Evolutionary conservation across 2,888 invertebrate species (phyloP).

Genomic region (Phengaris arion): DNA sequence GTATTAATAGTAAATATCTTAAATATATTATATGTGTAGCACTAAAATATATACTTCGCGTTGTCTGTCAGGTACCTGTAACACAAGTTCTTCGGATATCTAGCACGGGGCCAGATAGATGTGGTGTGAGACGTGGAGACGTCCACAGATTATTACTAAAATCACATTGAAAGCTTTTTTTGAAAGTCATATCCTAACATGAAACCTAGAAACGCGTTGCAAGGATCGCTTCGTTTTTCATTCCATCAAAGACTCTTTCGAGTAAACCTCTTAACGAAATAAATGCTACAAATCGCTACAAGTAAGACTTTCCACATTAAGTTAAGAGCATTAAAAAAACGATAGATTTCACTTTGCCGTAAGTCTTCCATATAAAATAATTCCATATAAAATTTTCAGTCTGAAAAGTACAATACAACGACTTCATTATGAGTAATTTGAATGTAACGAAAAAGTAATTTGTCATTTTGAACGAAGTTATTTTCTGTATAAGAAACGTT

Average conservation of each 20-base stretch:
- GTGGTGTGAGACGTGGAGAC: too few relatives aligned
- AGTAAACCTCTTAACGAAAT: slow-evolving; percentile 65
- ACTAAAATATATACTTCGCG: too few relatives aligned
- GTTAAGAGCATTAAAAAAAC: slow-evolving; percentile 67
- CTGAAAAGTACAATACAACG: background rate
- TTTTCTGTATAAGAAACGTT: slow-evolving; percentile 58
- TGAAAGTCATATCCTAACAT: background rate
- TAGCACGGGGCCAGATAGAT: too few relatives aligned
- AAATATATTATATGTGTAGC: too few relatives aligned
- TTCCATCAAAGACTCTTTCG: slow-evolving; percentile 54
- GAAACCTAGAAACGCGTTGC: background rate
- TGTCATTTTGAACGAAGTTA: slow-evolving; percentile 57
- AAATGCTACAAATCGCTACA: slow-evolving; percentile 65
- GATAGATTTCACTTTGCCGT: slow-evolving; percentile 57
- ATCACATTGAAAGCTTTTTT: too few relatives aligned
- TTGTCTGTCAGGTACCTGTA: too few relatives aligned
- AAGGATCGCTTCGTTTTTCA: slow-evolving; percentile 23
- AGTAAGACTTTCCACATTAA: slow-evolving; percentile 63
- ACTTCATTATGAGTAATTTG: slow-evolving; percentile 43
- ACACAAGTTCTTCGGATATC: too few relatives aligned
- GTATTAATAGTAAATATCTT: too few relatives aligned
- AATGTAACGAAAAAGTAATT: slow-evolving; percentile 52
- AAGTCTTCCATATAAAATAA: slow-evolving; percentile 37
- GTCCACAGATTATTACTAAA: too few relatives aligned
- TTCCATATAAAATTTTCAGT: slow-evolving; percentile 6